These are phyloP conservation scores for Cepaea nemoralis DNA, from an alignment of 1,140 invertebrate species.

Conservation along the genomic window DNA sequence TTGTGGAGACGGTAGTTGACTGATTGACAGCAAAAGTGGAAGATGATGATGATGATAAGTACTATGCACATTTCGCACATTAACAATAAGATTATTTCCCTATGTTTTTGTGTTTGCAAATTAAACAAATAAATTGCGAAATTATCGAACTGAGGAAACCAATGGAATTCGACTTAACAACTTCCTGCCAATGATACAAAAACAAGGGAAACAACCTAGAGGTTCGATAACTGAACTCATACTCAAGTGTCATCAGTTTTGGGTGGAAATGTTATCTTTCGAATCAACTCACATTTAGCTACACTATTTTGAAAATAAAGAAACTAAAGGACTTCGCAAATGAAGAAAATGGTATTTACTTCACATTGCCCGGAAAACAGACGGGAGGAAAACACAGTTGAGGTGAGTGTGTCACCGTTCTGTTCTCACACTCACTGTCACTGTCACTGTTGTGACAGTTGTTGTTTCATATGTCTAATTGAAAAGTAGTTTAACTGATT, in stretches of 20 bases:
- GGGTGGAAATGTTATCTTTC: not conserved
- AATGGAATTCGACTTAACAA: not conserved
- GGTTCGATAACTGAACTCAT: not conserved
- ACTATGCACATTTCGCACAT: no score
- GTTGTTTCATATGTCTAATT: no score
- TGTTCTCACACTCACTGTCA: no score
- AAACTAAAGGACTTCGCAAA: not conserved
- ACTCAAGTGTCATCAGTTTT: not conserved
- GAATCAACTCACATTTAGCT: not conserved
- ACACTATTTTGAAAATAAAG: not conserved
- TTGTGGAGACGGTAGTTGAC: no score
- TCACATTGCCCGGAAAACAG: not conserved
- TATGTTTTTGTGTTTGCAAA: no score
- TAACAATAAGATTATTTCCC: no score
- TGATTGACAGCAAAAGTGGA: no score
- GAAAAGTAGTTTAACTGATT: no score
- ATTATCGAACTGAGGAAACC: not conserved
- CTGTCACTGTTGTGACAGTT: no score
- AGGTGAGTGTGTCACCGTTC: not conserved
- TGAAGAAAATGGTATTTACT: not conserved
- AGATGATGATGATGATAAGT: no score
- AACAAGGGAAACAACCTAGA: slow-evolving; percentile 3
- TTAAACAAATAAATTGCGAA: not conserved
- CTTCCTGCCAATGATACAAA: not conserved
- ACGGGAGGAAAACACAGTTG: slow-evolving; percentile 8